Conservation (phyloP, 2,797 vertebrate species). For the Triplophysa bombifrons region DNA sequence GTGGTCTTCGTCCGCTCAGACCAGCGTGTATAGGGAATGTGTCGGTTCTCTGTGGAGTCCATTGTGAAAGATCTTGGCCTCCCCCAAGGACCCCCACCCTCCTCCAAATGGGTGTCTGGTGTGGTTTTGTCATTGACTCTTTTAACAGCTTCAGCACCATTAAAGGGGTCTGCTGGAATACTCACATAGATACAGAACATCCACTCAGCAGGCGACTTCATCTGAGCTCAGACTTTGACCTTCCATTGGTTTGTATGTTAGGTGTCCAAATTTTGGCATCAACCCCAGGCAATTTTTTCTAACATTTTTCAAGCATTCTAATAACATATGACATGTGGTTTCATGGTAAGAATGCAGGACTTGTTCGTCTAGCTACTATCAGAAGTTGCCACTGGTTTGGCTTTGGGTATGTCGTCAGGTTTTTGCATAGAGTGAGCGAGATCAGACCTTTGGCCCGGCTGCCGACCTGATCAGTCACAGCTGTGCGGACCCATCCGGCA, state of each 20-base stretch:
- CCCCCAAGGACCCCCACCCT: not conserved
- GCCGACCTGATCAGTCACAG: slow-evolving; percentile 72
- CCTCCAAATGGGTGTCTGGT: slow-evolving; percentile 29
- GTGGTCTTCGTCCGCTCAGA: slow-evolving; percentile 47
- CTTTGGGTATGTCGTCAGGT: slow-evolving; percentile 8
- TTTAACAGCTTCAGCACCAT: slow-evolving; percentile 9
- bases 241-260: slow-evolving; percentile 4
- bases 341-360: slow-evolving; percentile 16
- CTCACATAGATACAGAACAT: not conserved
- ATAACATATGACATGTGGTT: slow-evolving; percentile 27
- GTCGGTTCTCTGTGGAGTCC: slow-evolving; percentile 25
- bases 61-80: slow-evolving; percentile 34
- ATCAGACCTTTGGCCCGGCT: slow-evolving; percentile 72
- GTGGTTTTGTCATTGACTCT: slow-evolving; percentile 46
- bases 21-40: slow-evolving; percentile 19
- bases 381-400: slow-evolving; percentile 20
- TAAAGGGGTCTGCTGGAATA: slow-evolving; percentile 24
- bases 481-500: slow-evolving; percentile 79
- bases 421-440: slow-evolving; percentile 34
- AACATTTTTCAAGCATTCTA: not conserved
- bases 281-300: slow-evolving; percentile 10
- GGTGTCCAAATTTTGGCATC: not conserved
- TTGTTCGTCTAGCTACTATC: slow-evolving; percentile 4
- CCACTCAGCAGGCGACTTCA: slow-evolving; percentile 3
- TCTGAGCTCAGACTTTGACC: slow-evolving; percentile 10